Evolutionary conservation across 2,113 vertebrate genomes (phyloP).

Genomic region (Channa argus): DNA sequence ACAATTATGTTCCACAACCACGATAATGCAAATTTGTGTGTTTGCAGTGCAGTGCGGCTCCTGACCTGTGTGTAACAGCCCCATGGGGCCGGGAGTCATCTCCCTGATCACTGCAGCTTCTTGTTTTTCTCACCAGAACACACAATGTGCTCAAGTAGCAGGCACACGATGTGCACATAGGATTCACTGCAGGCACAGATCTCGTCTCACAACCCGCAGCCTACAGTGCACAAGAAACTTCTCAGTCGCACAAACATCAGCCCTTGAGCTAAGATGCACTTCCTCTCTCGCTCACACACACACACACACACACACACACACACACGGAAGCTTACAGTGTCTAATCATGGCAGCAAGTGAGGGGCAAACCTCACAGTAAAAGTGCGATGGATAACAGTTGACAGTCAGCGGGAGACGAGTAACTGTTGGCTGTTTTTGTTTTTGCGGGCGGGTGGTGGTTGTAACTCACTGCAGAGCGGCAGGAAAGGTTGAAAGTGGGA

Average conservation of each 20-base stretch:
- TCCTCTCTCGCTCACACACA: conserved; percentile 14
- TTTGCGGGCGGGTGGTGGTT: not conserved
- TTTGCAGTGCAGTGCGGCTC: not conserved
- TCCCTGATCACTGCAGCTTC: conserved; percentile 1
- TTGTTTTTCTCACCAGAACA: conserved; percentile 6
- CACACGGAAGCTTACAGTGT: conserved; percentile 16
- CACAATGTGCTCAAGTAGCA: not conserved
- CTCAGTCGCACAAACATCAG: conserved; percentile 15
- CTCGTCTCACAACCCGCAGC: conserved; percentile 22
- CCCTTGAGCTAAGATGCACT: conserved; percentile 23
- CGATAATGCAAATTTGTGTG: not conserved
- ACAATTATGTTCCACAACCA: not conserved
- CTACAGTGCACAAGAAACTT: conserved; percentile 9
- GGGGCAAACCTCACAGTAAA: conserved; percentile 35
- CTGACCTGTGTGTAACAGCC: not conserved
- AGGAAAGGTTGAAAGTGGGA: not conserved
- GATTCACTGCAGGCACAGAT: conserved; percentile 20
- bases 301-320: conserved; percentile 15
- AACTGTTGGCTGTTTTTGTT: conserved; percentile 42
- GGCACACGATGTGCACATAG: not conserved
- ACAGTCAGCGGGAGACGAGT: conserved; percentile 56
- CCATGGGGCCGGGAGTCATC: not conserved
- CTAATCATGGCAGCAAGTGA: conserved; percentile 20
- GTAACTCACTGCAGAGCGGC: not conserved
- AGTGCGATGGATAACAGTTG: conserved; percentile 38